Evolutionary conservation across 2,113 vertebrate species (phyloP), one percentile per base, ranked within the genome.

Genomic region (Phalacrocorax carbo): DNA sequence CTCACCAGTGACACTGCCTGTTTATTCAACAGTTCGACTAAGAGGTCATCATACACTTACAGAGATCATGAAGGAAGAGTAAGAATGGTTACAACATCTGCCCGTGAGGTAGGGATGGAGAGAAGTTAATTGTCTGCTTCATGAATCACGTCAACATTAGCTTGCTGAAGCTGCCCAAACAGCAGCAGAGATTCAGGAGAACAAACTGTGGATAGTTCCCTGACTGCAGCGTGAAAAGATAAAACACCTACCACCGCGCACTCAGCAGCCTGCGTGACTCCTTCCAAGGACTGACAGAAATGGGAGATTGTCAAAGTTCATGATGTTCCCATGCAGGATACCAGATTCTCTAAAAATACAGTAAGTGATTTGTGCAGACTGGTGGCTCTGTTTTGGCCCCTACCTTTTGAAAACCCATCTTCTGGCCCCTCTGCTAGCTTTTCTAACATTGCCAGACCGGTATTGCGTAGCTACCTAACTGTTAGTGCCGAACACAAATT

Each of bases 111-210:
- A 73, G 44, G 72, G 64, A 44, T 15, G 32, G 40, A 38, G 58
- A 42, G 23, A 82, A 62, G 68, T 20, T 34, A 73, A 49, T 36
- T 27, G 21, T 40, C 72, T 40, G 60, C 55, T 72, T 58, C 55
- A 62, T 7, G 22, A 52, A 52, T 23, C 52, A 73, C 5, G 0
- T 9, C 36, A 30, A 2, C 2, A 0, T 21, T n/a, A 18, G 54
- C 29, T 49, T 48, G 36, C 29, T 62, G 82, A 66, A 61, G 71
- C 48, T 32, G 71, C 29, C 20, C 32, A 40, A 55, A 30, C 0
- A 55, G 42, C 44, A 81, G 51, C 57, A 48, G 11, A 34, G 46
- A 34, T 54, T 69, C 14, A 46, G 42, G 7, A 61, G 48, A 62
- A 30, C 42, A 32, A 57, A 32, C 11, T 34, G 40, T 16, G 27